phyloP scores from a whole-genome alignment of 2,113 vertebrate genomes.

The Oceanodroma tethys region DNA sequence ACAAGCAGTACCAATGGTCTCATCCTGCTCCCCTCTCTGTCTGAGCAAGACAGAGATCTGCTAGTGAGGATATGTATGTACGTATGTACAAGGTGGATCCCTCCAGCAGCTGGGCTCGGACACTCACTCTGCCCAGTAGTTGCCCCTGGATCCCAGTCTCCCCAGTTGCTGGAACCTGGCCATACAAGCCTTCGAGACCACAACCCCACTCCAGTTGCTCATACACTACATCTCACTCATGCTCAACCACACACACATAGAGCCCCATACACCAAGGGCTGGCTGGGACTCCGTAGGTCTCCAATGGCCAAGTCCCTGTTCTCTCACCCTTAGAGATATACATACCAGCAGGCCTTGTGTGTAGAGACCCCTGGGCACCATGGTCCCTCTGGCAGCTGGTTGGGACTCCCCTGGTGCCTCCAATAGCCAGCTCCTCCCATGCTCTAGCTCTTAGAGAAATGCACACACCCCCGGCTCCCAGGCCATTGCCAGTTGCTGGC shows the following conservation, averaged over 20 bases:
- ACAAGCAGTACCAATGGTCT: background rate
- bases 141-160: background rate
- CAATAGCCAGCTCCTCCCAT: background rate
- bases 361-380: background rate
- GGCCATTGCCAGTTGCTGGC: background rate
- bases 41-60: background rate
- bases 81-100: background rate
- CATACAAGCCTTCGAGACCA: background rate
- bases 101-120: background rate
- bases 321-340: background rate
- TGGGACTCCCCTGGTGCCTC: background rate
- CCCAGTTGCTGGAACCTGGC: background rate
- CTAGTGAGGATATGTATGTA: background rate
- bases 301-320: background rate
- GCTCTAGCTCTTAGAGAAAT: background rate
- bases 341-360: fast-evolving
- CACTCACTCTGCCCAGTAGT: too few species aligned
- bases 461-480: fast-evolving
- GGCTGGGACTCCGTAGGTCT: background rate
- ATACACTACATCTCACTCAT: background rate
- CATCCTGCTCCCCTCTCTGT: background rate
- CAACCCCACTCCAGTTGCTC: background rate
- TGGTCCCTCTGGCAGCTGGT: background rate
- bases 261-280: background rate
- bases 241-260: background rate